Conservation (phyloP, 2,797 vertebrate species). For the Meriones psammophilus region DNA sequence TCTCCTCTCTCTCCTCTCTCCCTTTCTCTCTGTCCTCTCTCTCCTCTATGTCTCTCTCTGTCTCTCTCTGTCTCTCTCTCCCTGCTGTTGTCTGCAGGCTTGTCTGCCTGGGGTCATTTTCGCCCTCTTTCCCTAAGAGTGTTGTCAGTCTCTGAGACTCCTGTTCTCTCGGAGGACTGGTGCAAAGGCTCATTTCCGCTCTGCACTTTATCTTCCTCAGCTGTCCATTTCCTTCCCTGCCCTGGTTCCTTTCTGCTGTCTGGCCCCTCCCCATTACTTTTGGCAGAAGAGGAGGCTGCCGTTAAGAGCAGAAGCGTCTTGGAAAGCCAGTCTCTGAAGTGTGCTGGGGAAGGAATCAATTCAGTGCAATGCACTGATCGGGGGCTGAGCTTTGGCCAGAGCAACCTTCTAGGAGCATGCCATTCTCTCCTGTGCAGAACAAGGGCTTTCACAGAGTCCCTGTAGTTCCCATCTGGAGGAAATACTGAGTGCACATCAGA, state of each 20-base stretch:
- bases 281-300: conserved; percentile 48
- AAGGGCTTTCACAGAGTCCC: neutral
- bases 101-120: neutral
- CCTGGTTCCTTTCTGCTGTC: conserved; percentile 20
- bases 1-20: neutral
- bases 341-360: neutral
- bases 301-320: conserved; percentile 34
- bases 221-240: conserved; percentile 12
- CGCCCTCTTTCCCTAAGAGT: neutral
- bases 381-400: too few relatives aligned
- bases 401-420: neutral
- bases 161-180: neutral
- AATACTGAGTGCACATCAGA: rapidly evolving
- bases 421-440: neutral
- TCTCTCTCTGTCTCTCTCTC: neutral
- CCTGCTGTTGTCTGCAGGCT: neutral
- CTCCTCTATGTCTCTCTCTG: neutral
- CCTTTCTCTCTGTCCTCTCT: too few relatives aligned
- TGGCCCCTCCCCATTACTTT: conserved; percentile 52
- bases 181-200: neutral
- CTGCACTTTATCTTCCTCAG: neutral
- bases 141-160: neutral
- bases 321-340: conserved; percentile 24
- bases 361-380: neutral
- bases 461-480: neutral